Evolutionary conservation across 2,888 invertebrate genomes (phyloP).

Genomic region (Dicycla oo): DNA sequence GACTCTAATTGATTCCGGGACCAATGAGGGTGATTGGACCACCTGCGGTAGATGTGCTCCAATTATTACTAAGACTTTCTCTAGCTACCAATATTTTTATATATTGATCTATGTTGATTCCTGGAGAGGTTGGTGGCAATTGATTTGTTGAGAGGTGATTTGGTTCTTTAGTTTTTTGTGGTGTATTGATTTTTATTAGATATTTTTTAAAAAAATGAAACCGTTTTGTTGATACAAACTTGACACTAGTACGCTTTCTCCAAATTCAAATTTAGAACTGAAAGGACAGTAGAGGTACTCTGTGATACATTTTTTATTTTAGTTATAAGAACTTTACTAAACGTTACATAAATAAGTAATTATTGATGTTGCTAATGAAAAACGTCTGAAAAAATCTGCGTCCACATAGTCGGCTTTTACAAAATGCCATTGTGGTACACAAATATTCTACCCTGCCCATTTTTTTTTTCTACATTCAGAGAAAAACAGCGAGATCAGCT

Average conservation of each 20-base stretch:
- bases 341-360: neutral
- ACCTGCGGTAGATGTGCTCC: constrained; percentile 61
- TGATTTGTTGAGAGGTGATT: constrained; percentile 13
- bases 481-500: constrained; percentile 16
- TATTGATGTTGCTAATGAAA: neutral
- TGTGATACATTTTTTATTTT: neutral
- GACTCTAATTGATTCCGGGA: constrained; percentile 77
- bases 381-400: neutral
- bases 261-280: neutral
- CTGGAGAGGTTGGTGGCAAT: neutral
- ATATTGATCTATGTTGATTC: constrained; percentile 31
- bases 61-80: constrained; percentile 59
- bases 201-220: neutral
- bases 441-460: neutral
- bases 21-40: constrained; percentile 64
- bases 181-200: neutral
- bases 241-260: neutral
- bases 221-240: neutral
- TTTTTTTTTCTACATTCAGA: constrained; percentile 4
- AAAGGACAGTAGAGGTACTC: neutral
- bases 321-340: neutral
- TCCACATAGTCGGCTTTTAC: neutral
- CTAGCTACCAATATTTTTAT: constrained; percentile 24
- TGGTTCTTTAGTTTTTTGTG: neutral
- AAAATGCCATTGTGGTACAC: neutral